A percentile compares a stretch with the other conserved stretches of the same genome.
These are phyloP conservation scores for Nemoura dubitans DNA, from an alignment of 2,888 invertebrate genomes.

Conservation along the genomic window DNA sequence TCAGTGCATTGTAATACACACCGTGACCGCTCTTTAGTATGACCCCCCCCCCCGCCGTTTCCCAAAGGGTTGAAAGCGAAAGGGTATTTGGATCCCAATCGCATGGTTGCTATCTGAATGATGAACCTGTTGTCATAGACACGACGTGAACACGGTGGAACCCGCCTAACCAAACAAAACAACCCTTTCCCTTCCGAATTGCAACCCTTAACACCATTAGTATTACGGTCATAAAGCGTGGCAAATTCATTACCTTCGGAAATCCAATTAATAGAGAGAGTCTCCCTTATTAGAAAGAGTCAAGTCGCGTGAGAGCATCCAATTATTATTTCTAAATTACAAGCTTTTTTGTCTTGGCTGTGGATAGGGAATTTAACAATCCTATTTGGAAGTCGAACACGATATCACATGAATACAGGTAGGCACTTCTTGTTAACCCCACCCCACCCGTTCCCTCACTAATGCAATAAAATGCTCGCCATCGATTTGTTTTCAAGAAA, in stretches of 20 bases:
- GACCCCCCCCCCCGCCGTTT: not conserved
- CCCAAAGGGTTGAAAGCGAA: slow-evolving; percentile 38
- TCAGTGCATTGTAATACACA: slow-evolving; percentile 38
- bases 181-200: slow-evolving; percentile 36
- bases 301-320: slow-evolving; percentile 14
- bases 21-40: slow-evolving; percentile 19
- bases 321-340: slow-evolving; percentile 20
- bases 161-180: slow-evolving; percentile 28
- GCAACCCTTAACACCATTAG: slow-evolving; percentile 23
- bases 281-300: slow-evolving; percentile 17
- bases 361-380: slow-evolving; percentile 3
- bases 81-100: slow-evolving; percentile 30
- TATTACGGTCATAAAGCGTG: slow-evolving; percentile 40
- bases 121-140: slow-evolving; percentile 41
- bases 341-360: slow-evolving; percentile 15
- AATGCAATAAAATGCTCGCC: not conserved
- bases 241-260: slow-evolving; percentile 29
- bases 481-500: not conserved
- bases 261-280: slow-evolving; percentile 38
- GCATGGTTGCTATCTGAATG: slow-evolving; percentile 13
- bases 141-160: slow-evolving; percentile 19
- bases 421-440: not conserved
- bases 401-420: not conserved
- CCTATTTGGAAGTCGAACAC: not conserved
- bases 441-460: not conserved